Percentiles rank a stretch among this genome's conserved stretches.
Evolutionary conservation across 2,113 vertebrate species (phyloP).

Genomic region (Hemiprocne comata): DNA sequence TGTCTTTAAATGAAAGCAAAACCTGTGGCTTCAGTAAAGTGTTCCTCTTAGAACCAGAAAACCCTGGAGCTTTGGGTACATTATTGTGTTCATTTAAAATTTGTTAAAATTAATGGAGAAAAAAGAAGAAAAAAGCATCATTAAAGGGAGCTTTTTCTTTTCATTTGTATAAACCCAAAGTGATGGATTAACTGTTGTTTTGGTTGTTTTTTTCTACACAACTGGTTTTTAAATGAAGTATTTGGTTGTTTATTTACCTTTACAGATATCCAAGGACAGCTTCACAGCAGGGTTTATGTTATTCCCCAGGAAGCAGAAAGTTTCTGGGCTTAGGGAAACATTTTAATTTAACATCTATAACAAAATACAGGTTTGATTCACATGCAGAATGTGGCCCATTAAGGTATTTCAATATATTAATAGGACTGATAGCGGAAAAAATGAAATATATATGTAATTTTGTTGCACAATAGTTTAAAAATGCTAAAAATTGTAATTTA

Average conservation of each 20-base stretch:
- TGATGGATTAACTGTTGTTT: background rate
- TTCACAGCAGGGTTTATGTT: background rate
- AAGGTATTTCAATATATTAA: background rate
- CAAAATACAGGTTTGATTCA: background rate
- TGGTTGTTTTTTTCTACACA: background rate
- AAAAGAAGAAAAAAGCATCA: background rate
- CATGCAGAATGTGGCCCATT: background rate
- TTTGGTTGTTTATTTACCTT: slow-evolving; percentile 49
- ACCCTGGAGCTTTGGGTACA: background rate
- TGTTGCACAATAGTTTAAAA: background rate
- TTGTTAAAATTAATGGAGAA: slow-evolving; percentile 16
- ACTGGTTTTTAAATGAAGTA: slow-evolving; percentile 36
- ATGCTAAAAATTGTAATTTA: background rate
- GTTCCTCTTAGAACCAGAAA: background rate
- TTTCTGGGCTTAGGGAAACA: background rate
- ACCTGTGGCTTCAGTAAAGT: background rate
- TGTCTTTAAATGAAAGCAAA: background rate
- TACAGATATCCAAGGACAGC: slow-evolving; percentile 16
- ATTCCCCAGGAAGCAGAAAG: background rate
- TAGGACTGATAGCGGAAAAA: background rate
- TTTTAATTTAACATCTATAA: slow-evolving; percentile 12
- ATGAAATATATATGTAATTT: background rate
- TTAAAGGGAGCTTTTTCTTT: background rate
- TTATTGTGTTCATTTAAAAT: background rate
- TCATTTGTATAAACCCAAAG: background rate